phyloP scores from a whole-genome alignment of 2,797 vertebrate genomes.

The Sorex maritimensis region DNA sequence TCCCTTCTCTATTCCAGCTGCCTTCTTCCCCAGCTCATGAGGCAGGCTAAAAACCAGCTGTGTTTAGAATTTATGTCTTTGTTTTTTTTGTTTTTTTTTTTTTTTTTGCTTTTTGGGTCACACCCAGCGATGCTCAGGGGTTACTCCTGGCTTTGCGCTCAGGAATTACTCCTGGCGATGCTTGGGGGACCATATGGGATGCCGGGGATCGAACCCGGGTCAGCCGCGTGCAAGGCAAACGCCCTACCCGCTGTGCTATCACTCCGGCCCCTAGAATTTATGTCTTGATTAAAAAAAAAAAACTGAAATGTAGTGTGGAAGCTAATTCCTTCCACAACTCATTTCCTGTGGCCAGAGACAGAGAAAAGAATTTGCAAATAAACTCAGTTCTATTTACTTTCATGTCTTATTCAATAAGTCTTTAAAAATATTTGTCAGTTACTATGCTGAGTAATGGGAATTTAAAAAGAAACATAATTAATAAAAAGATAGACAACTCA shows the following conservation, averaged over 20 bases:
- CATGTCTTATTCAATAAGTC: constrained; percentile 57
- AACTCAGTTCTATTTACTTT: constrained; percentile 68
- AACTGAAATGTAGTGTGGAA: constrained; percentile 65
- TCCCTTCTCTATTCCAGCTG: too few relatives aligned
- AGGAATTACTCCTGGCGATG: too few relatives aligned
- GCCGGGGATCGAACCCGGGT: too few relatives aligned
- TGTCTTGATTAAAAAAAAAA: constrained; percentile 76
- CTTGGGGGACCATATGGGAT: too few relatives aligned
- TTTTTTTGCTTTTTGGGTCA: too few relatives aligned
- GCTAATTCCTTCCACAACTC: constrained; percentile 71
- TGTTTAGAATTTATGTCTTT: constrained; percentile 79
- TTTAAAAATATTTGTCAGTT: constrained; percentile 65
- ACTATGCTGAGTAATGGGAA: background rate
- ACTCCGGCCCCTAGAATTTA: too few relatives aligned
- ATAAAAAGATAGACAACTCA: constrained; percentile 28
- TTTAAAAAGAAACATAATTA: constrained; percentile 62
- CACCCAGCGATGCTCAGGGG: too few relatives aligned
- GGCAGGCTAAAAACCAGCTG: constrained; percentile 61
- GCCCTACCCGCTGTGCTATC: too few relatives aligned
- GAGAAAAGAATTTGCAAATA: constrained; percentile 65
- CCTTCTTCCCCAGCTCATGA: too few relatives aligned
- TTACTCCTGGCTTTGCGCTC: too few relatives aligned
- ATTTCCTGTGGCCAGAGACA: constrained; percentile 73
- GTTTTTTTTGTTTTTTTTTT: too few relatives aligned
- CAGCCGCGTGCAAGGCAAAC: too few relatives aligned